phyloP scores from a whole-genome alignment of 1,140 invertebrate species.

The Dinothrombium tinctorium region DNA sequence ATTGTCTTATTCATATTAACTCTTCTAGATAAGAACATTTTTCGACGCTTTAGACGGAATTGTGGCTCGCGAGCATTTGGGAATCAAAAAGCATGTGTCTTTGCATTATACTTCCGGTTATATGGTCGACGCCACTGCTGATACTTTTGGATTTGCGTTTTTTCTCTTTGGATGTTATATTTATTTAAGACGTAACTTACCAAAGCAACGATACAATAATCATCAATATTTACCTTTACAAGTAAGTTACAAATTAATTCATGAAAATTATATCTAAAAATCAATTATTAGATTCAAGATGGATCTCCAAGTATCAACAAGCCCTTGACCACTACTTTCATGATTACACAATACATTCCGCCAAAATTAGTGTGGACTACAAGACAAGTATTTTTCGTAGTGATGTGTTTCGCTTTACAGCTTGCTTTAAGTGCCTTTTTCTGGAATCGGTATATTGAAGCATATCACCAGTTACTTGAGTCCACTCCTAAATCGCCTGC shows the following conservation, averaged over 20 bases:
- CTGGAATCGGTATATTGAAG: conserved; percentile 53
- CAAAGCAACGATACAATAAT: background rate
- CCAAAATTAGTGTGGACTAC: conserved; percentile 19
- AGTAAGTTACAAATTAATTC: background rate
- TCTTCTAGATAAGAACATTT: conserved; percentile 31
- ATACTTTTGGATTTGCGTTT: conserved; percentile 20
- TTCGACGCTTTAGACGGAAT: conserved; percentile 52
- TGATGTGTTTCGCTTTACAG: conserved; percentile 38
- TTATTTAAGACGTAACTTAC: conserved; percentile 3
- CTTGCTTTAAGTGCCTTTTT: conserved; percentile 40
- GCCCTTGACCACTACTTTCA: conserved; percentile 12
- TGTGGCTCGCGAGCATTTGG: conserved; percentile 32
- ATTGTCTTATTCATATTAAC: background rate
- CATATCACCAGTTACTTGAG: conserved; percentile 47
- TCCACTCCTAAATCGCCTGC: background rate
- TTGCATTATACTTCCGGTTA: conserved; percentile 7
- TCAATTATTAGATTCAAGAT: background rate
- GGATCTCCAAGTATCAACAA: background rate
- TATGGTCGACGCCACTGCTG: conserved; percentile 28
- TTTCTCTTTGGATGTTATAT: conserved; percentile 20
- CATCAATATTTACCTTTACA: conserved; percentile 2
- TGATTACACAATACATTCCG: conserved; percentile 26
- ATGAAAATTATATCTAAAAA: background rate
- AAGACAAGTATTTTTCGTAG: conserved; percentile 33
- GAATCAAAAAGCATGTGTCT: conserved; percentile 26